These are phyloP conservation scores for Zoanthus gigantus DNA, from an alignment of 92 coral and sea anemone genomes.

Conservation along the genomic window DNA sequence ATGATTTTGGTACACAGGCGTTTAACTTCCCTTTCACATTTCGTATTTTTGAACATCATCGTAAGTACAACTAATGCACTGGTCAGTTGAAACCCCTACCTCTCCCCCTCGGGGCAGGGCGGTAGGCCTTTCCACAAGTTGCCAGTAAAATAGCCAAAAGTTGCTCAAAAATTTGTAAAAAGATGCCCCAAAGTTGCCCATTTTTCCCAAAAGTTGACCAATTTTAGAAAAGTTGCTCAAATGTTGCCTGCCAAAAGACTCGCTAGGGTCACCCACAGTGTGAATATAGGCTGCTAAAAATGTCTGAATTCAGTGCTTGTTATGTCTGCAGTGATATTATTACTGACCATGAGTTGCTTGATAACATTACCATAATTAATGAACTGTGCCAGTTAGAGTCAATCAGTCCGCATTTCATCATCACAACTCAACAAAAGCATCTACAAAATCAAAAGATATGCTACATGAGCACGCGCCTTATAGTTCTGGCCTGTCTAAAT, in stretches of 20 bases:
- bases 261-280: slow-evolving; percentile 37
- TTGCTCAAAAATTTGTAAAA: slow-evolving; percentile 4
- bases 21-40: background rate
- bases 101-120: no score
- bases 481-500: slow-evolving; percentile 43
- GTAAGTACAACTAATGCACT: background rate
- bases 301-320: slow-evolving; percentile 38
- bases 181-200: slow-evolving; percentile 23
- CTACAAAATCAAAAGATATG: slow-evolving; percentile 35
- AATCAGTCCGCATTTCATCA: slow-evolving; percentile 38
- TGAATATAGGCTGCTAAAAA: slow-evolving; percentile 31
- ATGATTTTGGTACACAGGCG: slow-evolving; percentile 26
- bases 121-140: background rate
- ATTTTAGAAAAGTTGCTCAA: slow-evolving; percentile 30
- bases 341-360: slow-evolving; percentile 26
- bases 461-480: slow-evolving; percentile 33
- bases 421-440: slow-evolving; percentile 40
- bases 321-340: slow-evolving; percentile 27
- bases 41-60: background rate
- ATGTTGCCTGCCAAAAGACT: slow-evolving; percentile 39
- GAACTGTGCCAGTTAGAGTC: slow-evolving; percentile 40
- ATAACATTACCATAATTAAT: slow-evolving; percentile 31
- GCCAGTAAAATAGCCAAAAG: background rate
- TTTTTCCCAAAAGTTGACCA: slow-evolving; percentile 19
- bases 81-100: no score